Conservation (phyloP, 2,888 invertebrate species). For the Plagodis dolabraria region DNA sequence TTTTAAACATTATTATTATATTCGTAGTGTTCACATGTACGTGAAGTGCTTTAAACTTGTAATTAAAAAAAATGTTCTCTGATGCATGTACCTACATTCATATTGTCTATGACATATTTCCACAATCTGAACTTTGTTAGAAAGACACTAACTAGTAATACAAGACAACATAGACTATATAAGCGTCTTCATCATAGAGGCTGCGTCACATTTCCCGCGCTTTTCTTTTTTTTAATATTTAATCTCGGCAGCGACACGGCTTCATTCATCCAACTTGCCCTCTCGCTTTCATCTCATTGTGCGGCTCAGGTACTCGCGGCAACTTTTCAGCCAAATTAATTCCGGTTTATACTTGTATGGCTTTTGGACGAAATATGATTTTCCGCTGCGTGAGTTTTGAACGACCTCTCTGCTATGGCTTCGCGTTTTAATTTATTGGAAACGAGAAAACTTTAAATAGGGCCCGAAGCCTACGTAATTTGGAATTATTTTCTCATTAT, state of each 20-base stretch:
- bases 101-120: too few relatives aligned
- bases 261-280: slow-evolving; percentile 74
- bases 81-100: too few relatives aligned
- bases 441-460: slow-evolving; percentile 30
- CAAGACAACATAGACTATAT: too few relatives aligned
- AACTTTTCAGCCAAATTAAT: slow-evolving; percentile 82
- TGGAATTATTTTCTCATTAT: too few relatives aligned
- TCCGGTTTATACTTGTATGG: slow-evolving; percentile 71
- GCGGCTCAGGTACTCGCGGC: slow-evolving; percentile 52
- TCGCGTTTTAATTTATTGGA: slow-evolving; percentile 59
- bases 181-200: too few relatives aligned
- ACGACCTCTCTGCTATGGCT: slow-evolving; percentile 62
- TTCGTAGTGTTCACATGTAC: too few relatives aligned
- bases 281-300: slow-evolving; percentile 81
- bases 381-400: slow-evolving; percentile 63
- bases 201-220: slow-evolving; percentile 20
- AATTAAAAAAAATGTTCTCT: too few relatives aligned
- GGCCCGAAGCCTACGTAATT: background rate
- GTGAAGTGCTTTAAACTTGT: too few relatives aligned
- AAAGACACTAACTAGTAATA: too few relatives aligned
- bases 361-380: slow-evolving; percentile 77
- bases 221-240: slow-evolving; percentile 71
- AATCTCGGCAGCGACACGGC: slow-evolving; percentile 67
- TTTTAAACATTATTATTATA: too few relatives aligned
- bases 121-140: too few relatives aligned